These are phyloP conservation scores for Lophura swinhoii DNA, from an alignment of 2,797 vertebrate genomes.

Conservation along the genomic window DNA sequence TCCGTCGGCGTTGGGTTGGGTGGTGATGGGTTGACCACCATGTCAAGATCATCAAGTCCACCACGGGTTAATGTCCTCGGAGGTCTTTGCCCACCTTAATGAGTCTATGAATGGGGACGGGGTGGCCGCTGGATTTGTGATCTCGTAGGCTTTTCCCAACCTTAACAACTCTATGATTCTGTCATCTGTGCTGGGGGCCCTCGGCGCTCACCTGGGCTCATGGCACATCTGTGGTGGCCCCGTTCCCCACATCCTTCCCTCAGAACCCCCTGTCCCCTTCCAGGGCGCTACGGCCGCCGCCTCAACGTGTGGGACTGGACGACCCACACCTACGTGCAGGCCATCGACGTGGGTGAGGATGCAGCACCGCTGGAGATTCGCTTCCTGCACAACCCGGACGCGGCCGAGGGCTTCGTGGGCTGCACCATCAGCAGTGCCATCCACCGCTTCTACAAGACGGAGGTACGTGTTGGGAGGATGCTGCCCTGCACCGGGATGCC, in stretches of 20 bases:
- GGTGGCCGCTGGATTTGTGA: no score
- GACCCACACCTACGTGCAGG: slow-evolving; percentile 84
- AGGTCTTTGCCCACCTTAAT: no score
- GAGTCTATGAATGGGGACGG: no score
- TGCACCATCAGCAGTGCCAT: slow-evolving; percentile 86
- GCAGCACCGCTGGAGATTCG: slow-evolving; percentile 89
- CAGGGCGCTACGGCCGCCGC: slow-evolving; percentile 86
- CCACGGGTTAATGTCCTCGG: no score
- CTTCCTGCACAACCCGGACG: slow-evolving; percentile 88
- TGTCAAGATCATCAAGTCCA: no score
- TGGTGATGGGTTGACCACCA: no score
- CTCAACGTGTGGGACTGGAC: slow-evolving; percentile 94
- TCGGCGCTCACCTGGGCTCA: accelerated
- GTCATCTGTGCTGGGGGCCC: neutral
- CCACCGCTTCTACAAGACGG: slow-evolving; percentile 88
- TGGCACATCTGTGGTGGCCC: neutral
- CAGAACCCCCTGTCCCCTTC: neutral
- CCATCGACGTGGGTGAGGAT: slow-evolving; percentile 85
- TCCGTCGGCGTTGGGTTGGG: no score
- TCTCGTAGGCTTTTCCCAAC: no score
- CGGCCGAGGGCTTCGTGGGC: slow-evolving; percentile 89
- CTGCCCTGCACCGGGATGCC: neutral
- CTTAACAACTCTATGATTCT: no score
- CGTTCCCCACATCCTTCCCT: accelerated
- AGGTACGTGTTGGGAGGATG: slow-evolving; percentile 43